These are phyloP conservation scores for Enteromius mattozi DNA, from an alignment of 2,797 vertebrate species.

Conservation along the genomic window DNA sequence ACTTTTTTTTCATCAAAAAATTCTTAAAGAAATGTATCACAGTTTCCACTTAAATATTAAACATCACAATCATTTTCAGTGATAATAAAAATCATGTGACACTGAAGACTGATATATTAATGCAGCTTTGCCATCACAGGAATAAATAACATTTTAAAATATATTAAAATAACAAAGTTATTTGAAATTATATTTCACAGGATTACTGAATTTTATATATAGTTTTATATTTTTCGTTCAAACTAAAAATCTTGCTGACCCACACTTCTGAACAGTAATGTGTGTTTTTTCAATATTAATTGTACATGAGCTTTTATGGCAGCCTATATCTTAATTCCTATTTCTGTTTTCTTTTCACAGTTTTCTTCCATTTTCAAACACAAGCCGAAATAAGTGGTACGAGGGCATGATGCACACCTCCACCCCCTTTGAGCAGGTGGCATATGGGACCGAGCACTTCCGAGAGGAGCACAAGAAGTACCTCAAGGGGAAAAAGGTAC, in stretches of 20 bases:
- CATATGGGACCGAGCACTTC: conserved; percentile 75
- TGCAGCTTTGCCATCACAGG: background rate
- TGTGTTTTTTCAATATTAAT: background rate
- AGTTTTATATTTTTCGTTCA: background rate
- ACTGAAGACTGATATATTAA: background rate
- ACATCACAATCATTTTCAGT: background rate
- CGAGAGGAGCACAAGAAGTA: conserved; percentile 73
- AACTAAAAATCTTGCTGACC: background rate
- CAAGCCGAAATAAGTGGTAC: conserved; percentile 72
- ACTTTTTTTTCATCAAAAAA: background rate
- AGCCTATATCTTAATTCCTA: background rate
- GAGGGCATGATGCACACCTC: conserved; percentile 71
- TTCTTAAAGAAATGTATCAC: background rate
- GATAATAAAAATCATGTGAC: background rate
- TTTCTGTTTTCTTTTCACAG: conserved; percentile 59
- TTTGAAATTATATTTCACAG: background rate
- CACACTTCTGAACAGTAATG: background rate
- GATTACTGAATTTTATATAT: background rate
- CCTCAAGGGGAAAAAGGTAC: conserved; percentile 79
- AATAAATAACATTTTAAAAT: background rate
- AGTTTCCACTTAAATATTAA: background rate
- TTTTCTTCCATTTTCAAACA: conserved; percentile 79
- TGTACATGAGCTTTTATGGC: background rate
- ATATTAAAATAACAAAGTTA: background rate
- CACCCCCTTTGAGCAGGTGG: conserved; percentile 68